Base-by-base conservation (phyloP, 2,113 vertebrate genomes). In the Marmota flaviventris region DNA sequence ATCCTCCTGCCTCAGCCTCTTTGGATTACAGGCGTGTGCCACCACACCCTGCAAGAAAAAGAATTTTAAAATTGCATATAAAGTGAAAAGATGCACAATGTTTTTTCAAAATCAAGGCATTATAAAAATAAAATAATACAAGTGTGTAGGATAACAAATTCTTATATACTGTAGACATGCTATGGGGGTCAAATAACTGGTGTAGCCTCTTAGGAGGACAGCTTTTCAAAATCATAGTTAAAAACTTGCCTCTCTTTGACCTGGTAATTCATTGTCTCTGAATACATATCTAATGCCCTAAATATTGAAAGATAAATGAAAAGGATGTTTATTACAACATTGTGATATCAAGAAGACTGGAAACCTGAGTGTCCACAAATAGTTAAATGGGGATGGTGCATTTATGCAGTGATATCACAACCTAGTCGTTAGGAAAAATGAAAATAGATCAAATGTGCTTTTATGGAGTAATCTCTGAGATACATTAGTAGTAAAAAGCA, bases 11-110 rank as follows among this genome's bases (percentile, higher is more conserved):
- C 56, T 56, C 18, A 56, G 20, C 56, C 56, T 58, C 56, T 18
- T 20, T 58, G 56, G 63, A 65, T 29, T 65, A 65, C 11, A 65
- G 63, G 63, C 1, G 3, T 65, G 63, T 65, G 27, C 63, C 63
- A 65, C 10, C 63, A 29, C 9, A 29, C 63, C 63, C 9, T 5
- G 63, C 27, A 67, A 67, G 29, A 58, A 20, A 58, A 85, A 25
- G 11, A 24, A 13, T 32, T 32, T 53, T 1, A 63, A 63, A 91
- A 63, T 76, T 69, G 20, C 51, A 92, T 67, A 39, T 51, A 20
- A 89, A 34, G 20, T 91, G 77, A 84, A 84, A 94, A 89, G 45
- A 67, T 94, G 65, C 10, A 63, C 25, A 76, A 22, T 84, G 61
- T 72, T 5, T 5, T 10, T 29, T 89, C 51, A 92, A 65, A 82